Evolutionary conservation across 1,140 invertebrate genomes (phyloP).

Genomic region (Camponotus pennsylvanicus): DNA sequence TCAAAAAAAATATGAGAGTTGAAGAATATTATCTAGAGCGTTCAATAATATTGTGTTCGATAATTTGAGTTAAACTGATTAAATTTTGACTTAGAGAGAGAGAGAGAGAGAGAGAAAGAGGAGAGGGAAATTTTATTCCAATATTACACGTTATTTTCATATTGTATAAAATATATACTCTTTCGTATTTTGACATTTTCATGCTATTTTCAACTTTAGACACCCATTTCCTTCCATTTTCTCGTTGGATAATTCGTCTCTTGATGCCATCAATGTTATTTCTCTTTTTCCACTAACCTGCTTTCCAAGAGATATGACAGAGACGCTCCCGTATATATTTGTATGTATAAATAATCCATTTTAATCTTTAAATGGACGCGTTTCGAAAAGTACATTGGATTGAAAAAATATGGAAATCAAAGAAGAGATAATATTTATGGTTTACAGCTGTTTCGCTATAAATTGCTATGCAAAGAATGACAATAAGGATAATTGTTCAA

Average conservation of each 20-base stretch:
- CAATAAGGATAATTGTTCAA: neutral
- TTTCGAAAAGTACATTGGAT: conserved; percentile 4
- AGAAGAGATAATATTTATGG: neutral
- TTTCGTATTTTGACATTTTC: neutral
- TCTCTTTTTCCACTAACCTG: conserved; percentile 8
- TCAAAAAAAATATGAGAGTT: neutral
- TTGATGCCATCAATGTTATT: conserved; percentile 1
- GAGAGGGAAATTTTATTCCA: neutral
- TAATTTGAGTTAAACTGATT: too few species aligned
- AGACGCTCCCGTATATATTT: conserved; percentile 21
- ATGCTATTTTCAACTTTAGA: conserved; percentile 64
- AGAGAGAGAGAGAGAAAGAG: too few species aligned
- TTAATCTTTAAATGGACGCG: conserved; percentile 39
- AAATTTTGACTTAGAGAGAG: too few species aligned
- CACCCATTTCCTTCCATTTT: conserved; percentile 69
- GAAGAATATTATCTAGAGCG: neutral
- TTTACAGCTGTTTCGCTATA: neutral
- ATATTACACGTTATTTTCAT: neutral
- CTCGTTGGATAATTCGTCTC: conserved; percentile 16
- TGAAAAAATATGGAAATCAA: neutral
- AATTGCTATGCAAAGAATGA: neutral
- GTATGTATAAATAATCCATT: conserved; percentile 31
- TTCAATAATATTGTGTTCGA: too few species aligned
- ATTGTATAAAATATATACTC: neutral
- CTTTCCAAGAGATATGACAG: conserved; percentile 1